A percentile compares a stretch with the other conserved stretches of the same genome.
Evolutionary conservation across 2,797 vertebrate genomes (phyloP).

Genomic region (Anguilla megastoma): DNA sequence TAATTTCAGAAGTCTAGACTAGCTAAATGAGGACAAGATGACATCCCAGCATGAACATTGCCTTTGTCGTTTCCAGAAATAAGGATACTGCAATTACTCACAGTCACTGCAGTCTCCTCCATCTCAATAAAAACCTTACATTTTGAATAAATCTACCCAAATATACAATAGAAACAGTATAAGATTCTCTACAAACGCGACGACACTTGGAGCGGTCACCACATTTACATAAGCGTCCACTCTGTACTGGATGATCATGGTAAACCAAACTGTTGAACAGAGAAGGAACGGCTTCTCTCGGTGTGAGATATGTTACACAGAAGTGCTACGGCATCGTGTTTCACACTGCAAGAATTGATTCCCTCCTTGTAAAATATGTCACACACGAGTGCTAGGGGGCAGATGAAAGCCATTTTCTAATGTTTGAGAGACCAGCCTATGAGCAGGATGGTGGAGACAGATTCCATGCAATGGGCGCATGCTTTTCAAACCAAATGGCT

Average conservation of each 20-base stretch:
- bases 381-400: background rate
- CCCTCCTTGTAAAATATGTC: background rate
- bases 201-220: background rate
- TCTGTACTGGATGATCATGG: background rate
- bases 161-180: background rate
- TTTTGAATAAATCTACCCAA: too few species aligned
- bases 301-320: constrained; percentile 2
- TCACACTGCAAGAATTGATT: background rate
- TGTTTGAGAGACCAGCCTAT: background rate
- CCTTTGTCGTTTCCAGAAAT: too few species aligned
- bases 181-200: background rate
- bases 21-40: too few species aligned
- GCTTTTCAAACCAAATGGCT: background rate
- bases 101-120: too few species aligned
- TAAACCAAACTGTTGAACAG: background rate
- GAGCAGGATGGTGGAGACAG: background rate
- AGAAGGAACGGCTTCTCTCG: background rate
- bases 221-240: background rate
- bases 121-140: too few species aligned
- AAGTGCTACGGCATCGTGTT: background rate
- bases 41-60: too few species aligned
- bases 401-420: constrained; percentile 5
- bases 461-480: background rate
- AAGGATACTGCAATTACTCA: too few species aligned
- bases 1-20: background rate